A percentile compares a stretch with the other conserved stretches of the same genome.
phyloP scores from a whole-genome alignment of 2,113 vertebrate genomes.

The Cercocebus atys region DNA sequence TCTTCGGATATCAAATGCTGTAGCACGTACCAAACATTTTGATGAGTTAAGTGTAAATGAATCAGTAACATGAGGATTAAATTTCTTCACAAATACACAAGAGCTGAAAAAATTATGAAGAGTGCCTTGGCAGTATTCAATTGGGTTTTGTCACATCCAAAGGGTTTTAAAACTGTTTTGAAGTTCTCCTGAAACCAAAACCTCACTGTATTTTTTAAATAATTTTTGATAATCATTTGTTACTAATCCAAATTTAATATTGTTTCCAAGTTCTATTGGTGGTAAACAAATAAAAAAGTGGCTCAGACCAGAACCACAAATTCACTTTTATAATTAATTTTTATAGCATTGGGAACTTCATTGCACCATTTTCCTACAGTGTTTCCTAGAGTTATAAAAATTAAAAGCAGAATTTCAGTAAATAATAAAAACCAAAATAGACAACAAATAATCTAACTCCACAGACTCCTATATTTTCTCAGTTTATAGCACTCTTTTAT shows the following conservation, averaged over 20 bases:
- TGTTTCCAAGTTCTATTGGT: slow-evolving; percentile 18
- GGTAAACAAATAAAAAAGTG: slow-evolving; percentile 12
- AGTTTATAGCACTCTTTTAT: not conserved
- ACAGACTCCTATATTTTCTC: not conserved
- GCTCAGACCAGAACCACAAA: not conserved
- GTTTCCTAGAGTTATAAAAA: not conserved
- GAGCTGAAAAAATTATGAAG: not conserved
- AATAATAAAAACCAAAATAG: not conserved
- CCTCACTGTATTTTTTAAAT: not conserved
- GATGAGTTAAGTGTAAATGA: slow-evolving; percentile 54
- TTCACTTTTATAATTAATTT: not conserved
- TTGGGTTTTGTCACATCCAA: not conserved
- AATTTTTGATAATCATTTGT: slow-evolving; percentile 38
- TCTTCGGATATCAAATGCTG: slow-evolving; percentile 29
- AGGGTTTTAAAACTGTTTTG: slow-evolving; percentile 45
- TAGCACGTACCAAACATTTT: slow-evolving; percentile 29
- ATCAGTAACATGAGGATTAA: slow-evolving; percentile 51
- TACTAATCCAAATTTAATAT: slow-evolving; percentile 22
- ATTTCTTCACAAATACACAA: slow-evolving; percentile 37
- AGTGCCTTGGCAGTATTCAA: not conserved
- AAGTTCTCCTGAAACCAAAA: slow-evolving; percentile 59
- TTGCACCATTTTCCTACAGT: not conserved
- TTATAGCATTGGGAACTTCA: not conserved
- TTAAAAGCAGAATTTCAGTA: slow-evolving; percentile 22
- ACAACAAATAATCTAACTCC: not conserved